Evolutionary conservation across 2,797 vertebrate genomes (phyloP).

Genomic region (Paramormyrops hopkinsi): DNA sequence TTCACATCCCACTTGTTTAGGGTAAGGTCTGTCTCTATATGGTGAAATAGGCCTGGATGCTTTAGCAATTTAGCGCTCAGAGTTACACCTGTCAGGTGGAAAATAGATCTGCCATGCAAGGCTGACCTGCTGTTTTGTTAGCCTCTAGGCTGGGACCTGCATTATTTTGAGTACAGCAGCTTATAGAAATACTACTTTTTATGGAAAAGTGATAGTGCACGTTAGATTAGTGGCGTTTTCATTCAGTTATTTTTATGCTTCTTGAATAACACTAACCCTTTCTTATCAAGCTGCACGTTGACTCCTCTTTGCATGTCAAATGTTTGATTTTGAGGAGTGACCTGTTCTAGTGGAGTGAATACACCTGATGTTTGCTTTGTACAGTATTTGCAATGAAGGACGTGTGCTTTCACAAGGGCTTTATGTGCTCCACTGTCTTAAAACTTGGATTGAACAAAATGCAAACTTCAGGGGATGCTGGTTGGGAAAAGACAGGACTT

Average conservation of each 20-base stretch:
- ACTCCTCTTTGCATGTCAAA: neutral
- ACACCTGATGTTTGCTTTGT: neutral
- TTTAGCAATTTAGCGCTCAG: neutral
- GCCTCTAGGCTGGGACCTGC: neutral
- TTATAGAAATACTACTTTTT: neutral
- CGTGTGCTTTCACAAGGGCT: neutral
- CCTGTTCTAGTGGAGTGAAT: neutral
- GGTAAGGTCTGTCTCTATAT: neutral
- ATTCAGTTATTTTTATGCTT: neutral
- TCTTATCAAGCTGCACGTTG: neutral
- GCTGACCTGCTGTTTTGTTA: neutral
- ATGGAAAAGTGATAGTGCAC: neutral
- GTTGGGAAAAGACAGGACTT: neutral
- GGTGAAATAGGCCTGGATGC: neutral
- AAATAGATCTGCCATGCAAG: neutral
- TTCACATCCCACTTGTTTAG: neutral
- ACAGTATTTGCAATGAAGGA: neutral
- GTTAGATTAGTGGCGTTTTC: neutral
- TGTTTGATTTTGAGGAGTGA: neutral
- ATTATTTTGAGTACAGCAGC: neutral
- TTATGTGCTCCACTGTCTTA: neutral
- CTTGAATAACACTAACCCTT: neutral
- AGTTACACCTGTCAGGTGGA: neutral
- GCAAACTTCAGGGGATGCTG: neutral
- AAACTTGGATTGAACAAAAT: neutral